Conservation (phyloP, 1,140 invertebrate species). For the Helicoverpa armigera region DNA sequence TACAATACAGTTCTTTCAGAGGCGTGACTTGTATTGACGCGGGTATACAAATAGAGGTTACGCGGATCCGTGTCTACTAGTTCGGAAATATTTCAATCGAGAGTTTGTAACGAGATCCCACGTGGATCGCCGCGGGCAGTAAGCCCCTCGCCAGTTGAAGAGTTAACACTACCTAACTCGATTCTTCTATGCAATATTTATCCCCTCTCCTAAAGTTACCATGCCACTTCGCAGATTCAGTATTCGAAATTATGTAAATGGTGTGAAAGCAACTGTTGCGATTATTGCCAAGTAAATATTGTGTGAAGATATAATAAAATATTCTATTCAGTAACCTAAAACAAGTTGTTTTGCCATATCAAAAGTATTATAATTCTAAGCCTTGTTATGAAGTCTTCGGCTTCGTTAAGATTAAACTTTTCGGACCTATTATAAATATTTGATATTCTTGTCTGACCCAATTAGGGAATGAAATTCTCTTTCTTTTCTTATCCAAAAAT, state of each 20-base stretch:
- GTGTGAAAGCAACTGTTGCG: not conserved
- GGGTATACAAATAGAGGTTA: slow-evolving; percentile 59
- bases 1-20: slow-evolving; percentile 33
- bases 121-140: slow-evolving; percentile 49
- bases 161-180: slow-evolving; percentile 43
- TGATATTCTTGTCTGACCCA: slow-evolving; percentile 31
- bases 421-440: slow-evolving; percentile 34
- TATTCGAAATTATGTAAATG: not conserved
- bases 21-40: slow-evolving; percentile 58
- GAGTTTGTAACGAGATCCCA: slow-evolving; percentile 59
- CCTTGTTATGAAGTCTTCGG: slow-evolving; percentile 25
- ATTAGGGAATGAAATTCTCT: slow-evolving; percentile 8
- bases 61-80: slow-evolving; percentile 50
- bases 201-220: not conserved
- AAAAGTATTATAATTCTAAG: slow-evolving; percentile 3
- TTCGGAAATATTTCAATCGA: slow-evolving; percentile 64
- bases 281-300: not conserved
- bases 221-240: not conserved
- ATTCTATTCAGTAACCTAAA: not conserved
- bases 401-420: slow-evolving; percentile 29
- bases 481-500: slow-evolving; percentile 1
- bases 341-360: not conserved
- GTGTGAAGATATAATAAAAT: not conserved
- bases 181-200: slow-evolving; percentile 32
- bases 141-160: slow-evolving; percentile 29